Evolutionary conservation across 1,140 invertebrate genomes (phyloP).

Genomic region (Littorina saxatilis): DNA sequence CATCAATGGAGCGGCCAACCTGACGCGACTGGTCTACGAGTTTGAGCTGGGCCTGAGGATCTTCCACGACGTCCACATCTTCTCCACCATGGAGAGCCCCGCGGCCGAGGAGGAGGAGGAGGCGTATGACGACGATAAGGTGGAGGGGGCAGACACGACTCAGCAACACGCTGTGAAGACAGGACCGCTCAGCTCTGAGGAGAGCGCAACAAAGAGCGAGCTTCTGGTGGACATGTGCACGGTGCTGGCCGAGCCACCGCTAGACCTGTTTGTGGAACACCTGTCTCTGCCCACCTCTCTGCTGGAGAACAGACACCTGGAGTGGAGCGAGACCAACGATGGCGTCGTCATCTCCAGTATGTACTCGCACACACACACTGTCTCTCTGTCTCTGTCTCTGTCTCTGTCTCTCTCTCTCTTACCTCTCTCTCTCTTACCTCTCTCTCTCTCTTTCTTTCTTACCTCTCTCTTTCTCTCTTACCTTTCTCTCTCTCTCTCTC

Average conservation of each 20-base stretch:
- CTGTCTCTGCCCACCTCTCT: conserved; percentile 86
- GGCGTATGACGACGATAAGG: conserved; percentile 51
- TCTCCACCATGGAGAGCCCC: conserved; percentile 67
- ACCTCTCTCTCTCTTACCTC: no score
- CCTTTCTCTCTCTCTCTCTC: no score
- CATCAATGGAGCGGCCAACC: conserved; percentile 86
- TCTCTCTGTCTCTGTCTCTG: no score
- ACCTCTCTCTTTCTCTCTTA: no score
- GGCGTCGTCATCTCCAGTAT: conserved; percentile 86
- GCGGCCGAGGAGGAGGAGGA: conserved; percentile 59
- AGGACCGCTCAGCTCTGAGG: conserved; percentile 47
- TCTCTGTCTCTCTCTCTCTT: no score
- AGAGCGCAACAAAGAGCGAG: conserved; percentile 44
- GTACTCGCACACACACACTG: no score
- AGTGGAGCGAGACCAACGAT: conserved; percentile 80
- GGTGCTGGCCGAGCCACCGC: conserved; percentile 92
- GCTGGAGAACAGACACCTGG: conserved; percentile 82
- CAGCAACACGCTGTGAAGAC: conserved; percentile 44
- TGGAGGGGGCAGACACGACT: conserved; percentile 50
- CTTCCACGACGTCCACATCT: conserved; percentile 87
- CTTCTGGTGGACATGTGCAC: conserved; percentile 88
- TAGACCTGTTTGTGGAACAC: conserved; percentile 96
- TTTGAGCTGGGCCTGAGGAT: conserved; percentile 89
- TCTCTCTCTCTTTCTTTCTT: no score
- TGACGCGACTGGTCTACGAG: conserved; percentile 89